Evolutionary conservation across 2,888 invertebrate genomes (phyloP).

Genomic region (Actias luna): DNA sequence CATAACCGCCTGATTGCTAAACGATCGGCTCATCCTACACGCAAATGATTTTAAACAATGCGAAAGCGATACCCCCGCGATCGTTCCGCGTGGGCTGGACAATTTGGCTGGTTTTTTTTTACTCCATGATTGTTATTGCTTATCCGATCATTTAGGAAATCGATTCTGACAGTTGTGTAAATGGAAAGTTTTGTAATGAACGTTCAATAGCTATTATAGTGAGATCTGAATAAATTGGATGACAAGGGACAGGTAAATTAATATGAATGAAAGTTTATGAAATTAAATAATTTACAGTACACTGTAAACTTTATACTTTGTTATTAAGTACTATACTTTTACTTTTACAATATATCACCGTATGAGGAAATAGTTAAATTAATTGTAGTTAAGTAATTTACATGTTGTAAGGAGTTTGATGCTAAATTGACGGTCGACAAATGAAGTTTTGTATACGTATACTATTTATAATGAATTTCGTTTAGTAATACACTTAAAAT

Average conservation of each 20-base stretch:
- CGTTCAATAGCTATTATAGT: not conserved
- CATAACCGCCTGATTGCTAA: conserved; percentile 15
- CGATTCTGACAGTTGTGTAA: conserved; percentile 41
- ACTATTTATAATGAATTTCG: no score
- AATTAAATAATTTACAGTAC: no score
- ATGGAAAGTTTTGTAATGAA: conserved; percentile 31
- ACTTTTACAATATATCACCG: no score
- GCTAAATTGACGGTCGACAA: no score
- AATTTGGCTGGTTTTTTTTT: conserved; percentile 14
- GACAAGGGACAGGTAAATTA: not conserved
- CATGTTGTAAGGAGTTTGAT: no score
- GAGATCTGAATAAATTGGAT: not conserved
- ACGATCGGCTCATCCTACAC: conserved; percentile 16
- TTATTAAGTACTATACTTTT: no score
- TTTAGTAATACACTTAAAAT: no score
- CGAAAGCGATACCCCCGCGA: conserved; percentile 12
- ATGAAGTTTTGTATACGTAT: no score
- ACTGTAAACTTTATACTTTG: no score
- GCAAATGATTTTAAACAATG: conserved; percentile 17
- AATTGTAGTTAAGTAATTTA: no score
- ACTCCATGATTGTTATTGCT: conserved; percentile 3
- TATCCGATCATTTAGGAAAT: conserved; percentile 27
- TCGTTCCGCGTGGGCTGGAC: conserved; percentile 19
- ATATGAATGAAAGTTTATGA: no score
- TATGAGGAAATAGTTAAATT: no score